phyloP scores from a whole-genome alignment of 2,888 invertebrate genomes.

The Cantharis rufa region DNA sequence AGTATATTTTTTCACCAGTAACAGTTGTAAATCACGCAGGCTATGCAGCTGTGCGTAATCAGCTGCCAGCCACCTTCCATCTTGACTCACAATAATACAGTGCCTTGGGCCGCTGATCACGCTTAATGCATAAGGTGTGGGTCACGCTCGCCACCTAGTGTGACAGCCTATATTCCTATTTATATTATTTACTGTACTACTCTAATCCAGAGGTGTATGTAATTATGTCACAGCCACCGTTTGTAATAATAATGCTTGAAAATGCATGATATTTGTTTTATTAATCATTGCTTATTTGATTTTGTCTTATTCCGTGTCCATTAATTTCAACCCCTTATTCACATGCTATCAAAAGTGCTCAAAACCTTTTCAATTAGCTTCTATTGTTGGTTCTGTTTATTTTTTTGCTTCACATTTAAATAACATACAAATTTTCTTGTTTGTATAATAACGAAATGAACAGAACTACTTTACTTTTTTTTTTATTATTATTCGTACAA shows the following conservation, averaged over 20 bases:
- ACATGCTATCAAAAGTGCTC: slow-evolving; percentile 36
- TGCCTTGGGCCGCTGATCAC: slow-evolving; percentile 58
- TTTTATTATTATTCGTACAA: slow-evolving; percentile 31
- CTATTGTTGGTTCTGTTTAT: slow-evolving; percentile 21
- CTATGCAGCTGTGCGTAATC: slow-evolving; percentile 52
- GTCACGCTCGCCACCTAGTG: slow-evolving; percentile 50
- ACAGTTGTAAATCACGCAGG: slow-evolving; percentile 6
- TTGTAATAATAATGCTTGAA: slow-evolving; percentile 86
- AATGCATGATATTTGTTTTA: slow-evolving; percentile 86
- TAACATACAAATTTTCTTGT: not conserved
- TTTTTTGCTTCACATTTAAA: not conserved
- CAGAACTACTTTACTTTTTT: slow-evolving; percentile 27
- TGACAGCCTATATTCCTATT: slow-evolving; percentile 49
- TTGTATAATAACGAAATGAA: slow-evolving; percentile 4
- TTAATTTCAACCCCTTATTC: slow-evolving; percentile 34
- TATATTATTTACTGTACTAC: slow-evolving; percentile 57
- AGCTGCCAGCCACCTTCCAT: slow-evolving; percentile 52
- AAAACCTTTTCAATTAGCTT: slow-evolving; percentile 33
- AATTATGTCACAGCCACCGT: slow-evolving; percentile 67
- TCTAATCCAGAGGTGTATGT: slow-evolving; percentile 62
- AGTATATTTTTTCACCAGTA: not conserved
- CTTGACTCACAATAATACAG: slow-evolving; percentile 54
- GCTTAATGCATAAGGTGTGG: slow-evolving; percentile 53
- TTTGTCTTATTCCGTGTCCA: slow-evolving; percentile 45
- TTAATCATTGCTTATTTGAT: slow-evolving; percentile 59